Conservation (phyloP, 2,797 vertebrate genomes). For the Malacoctenus gilli region DNA sequence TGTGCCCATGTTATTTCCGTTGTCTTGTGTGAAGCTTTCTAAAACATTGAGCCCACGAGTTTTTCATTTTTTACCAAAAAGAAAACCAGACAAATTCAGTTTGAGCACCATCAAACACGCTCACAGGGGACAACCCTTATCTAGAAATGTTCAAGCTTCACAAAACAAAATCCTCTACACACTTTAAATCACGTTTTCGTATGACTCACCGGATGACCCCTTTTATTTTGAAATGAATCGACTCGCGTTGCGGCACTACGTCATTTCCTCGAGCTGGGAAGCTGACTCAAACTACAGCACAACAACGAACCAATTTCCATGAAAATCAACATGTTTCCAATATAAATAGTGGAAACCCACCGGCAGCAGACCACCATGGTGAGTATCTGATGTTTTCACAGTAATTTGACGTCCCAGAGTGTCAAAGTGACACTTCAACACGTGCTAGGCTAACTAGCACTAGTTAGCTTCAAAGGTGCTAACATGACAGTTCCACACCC, state of each 20-base stretch:
- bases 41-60: no score
- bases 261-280: background rate
- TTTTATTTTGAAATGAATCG: background rate
- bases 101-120: no score
- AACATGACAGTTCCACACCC: no score
- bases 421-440: background rate
- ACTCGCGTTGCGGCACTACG: background rate
- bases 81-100: no score
- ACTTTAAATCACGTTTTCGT: no score
- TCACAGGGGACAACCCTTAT: no score
- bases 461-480: no score
- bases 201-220: background rate
- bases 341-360: conserved; percentile 8
- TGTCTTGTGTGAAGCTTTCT: no score
- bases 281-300: conserved; percentile 19
- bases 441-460: conserved; percentile 40
- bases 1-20: no score
- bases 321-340: conserved; percentile 10
- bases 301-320: background rate
- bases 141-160: no score
- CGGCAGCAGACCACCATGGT: conserved; percentile 52
- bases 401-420: background rate
- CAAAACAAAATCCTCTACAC: no score
- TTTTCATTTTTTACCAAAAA: no score
- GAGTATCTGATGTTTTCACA: conserved; percentile 17